A percentile compares a stretch with the other conserved stretches of the same genome.
These are phyloP conservation scores for Apogon talboti DNA, from an alignment of 2,797 vertebrate species.

Conservation along the genomic window DNA sequence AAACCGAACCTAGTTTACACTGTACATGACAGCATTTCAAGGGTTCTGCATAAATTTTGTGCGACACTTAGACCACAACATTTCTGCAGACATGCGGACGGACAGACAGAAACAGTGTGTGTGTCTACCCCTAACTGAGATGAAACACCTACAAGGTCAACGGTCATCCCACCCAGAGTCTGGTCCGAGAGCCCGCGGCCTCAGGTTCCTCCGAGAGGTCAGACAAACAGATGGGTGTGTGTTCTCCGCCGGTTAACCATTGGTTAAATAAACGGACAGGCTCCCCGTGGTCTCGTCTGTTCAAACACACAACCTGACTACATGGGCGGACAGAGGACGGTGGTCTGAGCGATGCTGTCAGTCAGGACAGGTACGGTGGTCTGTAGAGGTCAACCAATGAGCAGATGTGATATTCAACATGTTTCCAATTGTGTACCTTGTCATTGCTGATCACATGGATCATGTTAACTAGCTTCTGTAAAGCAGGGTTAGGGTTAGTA, in stretches of 20 bases:
- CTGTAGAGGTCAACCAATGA: too few species aligned
- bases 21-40: background rate
- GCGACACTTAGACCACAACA: background rate
- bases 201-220: constrained; percentile 58
- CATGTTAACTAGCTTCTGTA: too few species aligned
- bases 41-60: background rate
- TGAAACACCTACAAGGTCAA: constrained; percentile 72
- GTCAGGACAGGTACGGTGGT: too few species aligned
- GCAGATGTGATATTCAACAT: too few species aligned
- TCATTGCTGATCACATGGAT: too few species aligned
- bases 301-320: constrained; percentile 10
- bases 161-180: constrained; percentile 78
- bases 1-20: background rate
- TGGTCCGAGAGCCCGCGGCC: constrained; percentile 31
- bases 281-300: constrained; percentile 52
- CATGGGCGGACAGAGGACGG: constrained; percentile 29
- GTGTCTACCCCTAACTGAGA: constrained; percentile 56
- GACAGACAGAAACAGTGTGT: constrained; percentile 15
- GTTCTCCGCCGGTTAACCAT: constrained; percentile 58
- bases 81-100: background rate
- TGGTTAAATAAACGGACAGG: constrained; percentile 73
- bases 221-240: constrained; percentile 64
- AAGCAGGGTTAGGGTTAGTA: too few species aligned
- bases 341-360: constrained; percentile 8
- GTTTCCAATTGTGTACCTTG: too few species aligned